phyloP scores from a whole-genome alignment of 2,113 vertebrate genomes.

The Mormyrus iriodes region DNA sequence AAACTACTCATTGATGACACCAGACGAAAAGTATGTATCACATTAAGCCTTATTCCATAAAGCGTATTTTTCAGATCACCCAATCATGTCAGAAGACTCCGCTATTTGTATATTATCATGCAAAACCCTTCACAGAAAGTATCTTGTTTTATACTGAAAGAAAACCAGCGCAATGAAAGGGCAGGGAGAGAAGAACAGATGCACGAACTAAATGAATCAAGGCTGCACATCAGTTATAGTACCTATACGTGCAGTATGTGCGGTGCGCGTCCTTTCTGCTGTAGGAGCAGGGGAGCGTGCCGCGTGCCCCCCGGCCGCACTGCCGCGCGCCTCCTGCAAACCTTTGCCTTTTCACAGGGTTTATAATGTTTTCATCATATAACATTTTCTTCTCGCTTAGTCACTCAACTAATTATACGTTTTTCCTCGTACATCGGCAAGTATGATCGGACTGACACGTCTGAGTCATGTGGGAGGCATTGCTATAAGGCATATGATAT shows the following conservation, averaged over 20 bases:
- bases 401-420: conserved; percentile 6
- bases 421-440: neutral
- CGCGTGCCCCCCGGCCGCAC: neutral
- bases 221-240: neutral
- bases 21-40: neutral
- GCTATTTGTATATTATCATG: neutral
- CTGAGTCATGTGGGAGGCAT: conserved; percentile 2
- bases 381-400: neutral
- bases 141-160: neutral
- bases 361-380: neutral
- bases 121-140: neutral
- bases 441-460: neutral
- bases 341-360: neutral
- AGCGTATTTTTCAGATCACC: neutral
- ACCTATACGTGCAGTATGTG: neutral
- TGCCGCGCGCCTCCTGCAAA: neutral
- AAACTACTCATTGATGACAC: neutral
- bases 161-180: neutral
- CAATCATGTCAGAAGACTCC: neutral
- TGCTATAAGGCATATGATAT: neutral
- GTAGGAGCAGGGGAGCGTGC: neutral
- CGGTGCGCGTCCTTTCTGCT: neutral
- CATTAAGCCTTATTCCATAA: neutral
- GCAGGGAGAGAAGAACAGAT: neutral
- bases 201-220: neutral